Percentiles rank a stretch among this genome's conserved stretches.
phyloP scores from a whole-genome alignment of 2,797 vertebrate genomes.

The Periparus ater region DNA sequence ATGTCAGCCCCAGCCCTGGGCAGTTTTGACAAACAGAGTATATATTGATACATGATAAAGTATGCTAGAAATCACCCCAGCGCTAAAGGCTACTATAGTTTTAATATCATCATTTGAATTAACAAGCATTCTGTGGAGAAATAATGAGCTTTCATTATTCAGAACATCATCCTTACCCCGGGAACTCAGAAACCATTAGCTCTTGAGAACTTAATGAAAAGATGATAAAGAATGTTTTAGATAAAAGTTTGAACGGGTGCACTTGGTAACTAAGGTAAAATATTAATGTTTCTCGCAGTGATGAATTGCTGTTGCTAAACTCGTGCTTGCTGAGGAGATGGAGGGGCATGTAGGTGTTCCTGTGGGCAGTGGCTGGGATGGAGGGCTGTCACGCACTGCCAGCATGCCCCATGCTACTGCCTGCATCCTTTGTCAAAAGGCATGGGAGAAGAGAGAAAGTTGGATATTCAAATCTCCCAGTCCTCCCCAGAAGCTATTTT shows the following conservation, averaged over 20 bases:
- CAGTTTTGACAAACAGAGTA: slow-evolving; percentile 99
- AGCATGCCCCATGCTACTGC: fast-evolving
- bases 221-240: slow-evolving; percentile 99
- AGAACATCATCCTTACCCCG: slow-evolving; percentile 99
- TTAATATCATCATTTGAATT: slow-evolving; percentile 99
- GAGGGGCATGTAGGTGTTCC: slow-evolving; percentile 40
- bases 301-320: slow-evolving; percentile 83
- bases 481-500: background rate
- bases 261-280: slow-evolving; percentile 99
- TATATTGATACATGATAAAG: slow-evolving; percentile 99
- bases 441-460: background rate
- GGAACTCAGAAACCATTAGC: slow-evolving; percentile 99
- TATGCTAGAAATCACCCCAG: slow-evolving; percentile 99
- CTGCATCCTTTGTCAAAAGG: background rate
- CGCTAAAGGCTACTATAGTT: slow-evolving; percentile 99
- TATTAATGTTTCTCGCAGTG: slow-evolving; percentile 92
- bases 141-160: slow-evolving; percentile 99
- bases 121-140: slow-evolving; percentile 99
- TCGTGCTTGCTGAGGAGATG: background rate
- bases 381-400: background rate
- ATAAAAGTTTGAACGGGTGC: slow-evolving; percentile 99
- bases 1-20: slow-evolving; percentile 99
- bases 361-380: background rate
- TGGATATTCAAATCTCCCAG: background rate
- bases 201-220: slow-evolving; percentile 99